A percentile compares a stretch with the other conserved stretches of the same genome.
phyloP scores from a whole-genome alignment of 2,797 vertebrate genomes.

The Lithobates pipiens region DNA sequence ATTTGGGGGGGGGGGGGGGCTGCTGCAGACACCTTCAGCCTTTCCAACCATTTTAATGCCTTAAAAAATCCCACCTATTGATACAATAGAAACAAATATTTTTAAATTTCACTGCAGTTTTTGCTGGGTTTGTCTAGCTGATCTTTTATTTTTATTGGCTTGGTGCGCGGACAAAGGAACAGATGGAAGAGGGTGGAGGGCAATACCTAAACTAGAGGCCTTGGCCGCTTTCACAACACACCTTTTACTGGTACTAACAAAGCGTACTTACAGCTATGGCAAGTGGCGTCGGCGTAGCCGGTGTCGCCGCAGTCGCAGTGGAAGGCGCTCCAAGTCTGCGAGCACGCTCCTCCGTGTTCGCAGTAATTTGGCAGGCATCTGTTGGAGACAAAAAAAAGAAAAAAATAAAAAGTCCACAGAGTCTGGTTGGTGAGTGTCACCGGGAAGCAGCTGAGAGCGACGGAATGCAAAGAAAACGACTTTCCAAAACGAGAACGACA shows the following conservation, averaged over 20 bases:
- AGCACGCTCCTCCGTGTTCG: conserved; percentile 90
- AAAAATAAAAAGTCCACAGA: conserved; percentile 14
- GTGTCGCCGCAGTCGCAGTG: conserved; percentile 89
- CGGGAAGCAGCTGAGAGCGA: conserved; percentile 11
- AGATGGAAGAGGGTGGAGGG: neutral
- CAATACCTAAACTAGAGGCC: neutral
- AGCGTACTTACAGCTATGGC: conserved; percentile 92
- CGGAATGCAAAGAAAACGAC: conserved; percentile 34
- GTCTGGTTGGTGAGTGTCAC: conserved; percentile 47
- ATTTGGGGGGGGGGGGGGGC: no score
- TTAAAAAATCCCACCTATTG: no score
- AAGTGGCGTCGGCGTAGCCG: conserved; percentile 89
- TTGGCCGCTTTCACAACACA: neutral
- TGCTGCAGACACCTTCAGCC: no score
- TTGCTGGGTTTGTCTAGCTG: no score
- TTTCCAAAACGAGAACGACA: conserved; percentile 44
- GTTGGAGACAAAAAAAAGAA: conserved; percentile 61
- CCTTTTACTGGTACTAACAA: neutral
- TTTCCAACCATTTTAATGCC: no score
- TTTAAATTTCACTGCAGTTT: no score
- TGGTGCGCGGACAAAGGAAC: no score
- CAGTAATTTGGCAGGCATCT: conserved; percentile 96
- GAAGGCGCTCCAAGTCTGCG: conserved; percentile 92
- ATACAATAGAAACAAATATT: no score
- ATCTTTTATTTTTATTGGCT: no score